Percentiles rank a stretch among this genome's conserved stretches.
Conservation (phyloP, 2,888 invertebrate species). For the Synergus gifuensis region DNA sequence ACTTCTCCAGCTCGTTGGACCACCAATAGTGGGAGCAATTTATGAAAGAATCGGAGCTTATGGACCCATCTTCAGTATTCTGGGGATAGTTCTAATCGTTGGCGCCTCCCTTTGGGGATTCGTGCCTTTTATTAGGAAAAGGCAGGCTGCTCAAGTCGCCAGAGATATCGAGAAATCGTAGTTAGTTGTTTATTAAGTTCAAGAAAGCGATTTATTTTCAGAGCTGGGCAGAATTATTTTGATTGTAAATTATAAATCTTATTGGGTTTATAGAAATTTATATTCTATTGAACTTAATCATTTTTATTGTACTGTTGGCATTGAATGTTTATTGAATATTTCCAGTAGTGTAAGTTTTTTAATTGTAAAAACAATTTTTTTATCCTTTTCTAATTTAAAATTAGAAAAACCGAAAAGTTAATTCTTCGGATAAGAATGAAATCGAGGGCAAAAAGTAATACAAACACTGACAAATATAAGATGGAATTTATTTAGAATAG, state of each 20-base stretch:
- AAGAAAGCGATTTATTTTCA: not conserved
- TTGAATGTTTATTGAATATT: not conserved
- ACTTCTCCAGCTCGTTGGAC: constrained; percentile 88
- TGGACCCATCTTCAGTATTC: constrained; percentile 85
- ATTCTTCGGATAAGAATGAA: too few relatives aligned
- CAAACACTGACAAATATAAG: too few relatives aligned
- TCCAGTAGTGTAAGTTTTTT: not conserved
- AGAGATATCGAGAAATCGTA: constrained; percentile 59
- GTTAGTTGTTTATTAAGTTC: constrained; percentile 12
- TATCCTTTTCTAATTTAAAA: not conserved
- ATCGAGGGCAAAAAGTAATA: too few relatives aligned
- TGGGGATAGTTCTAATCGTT: constrained; percentile 85
- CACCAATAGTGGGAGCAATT: constrained; percentile 89
- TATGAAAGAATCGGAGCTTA: constrained; percentile 83
- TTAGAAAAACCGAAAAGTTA: too few relatives aligned
- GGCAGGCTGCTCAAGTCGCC: constrained; percentile 54
- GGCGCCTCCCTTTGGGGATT: constrained; percentile 88
- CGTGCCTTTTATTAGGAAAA: constrained; percentile 84
- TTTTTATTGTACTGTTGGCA: too few relatives aligned
- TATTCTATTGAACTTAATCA: too few relatives aligned
- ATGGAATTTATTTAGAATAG: too few relatives aligned
- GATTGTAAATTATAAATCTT: not conserved
- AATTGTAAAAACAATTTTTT: not conserved
- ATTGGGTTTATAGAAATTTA: not conserved
- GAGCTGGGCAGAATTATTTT: not conserved